Base-by-base conservation (phyloP, 2,113 vertebrate genomes). In the Dipodomys stephensi region DNA sequence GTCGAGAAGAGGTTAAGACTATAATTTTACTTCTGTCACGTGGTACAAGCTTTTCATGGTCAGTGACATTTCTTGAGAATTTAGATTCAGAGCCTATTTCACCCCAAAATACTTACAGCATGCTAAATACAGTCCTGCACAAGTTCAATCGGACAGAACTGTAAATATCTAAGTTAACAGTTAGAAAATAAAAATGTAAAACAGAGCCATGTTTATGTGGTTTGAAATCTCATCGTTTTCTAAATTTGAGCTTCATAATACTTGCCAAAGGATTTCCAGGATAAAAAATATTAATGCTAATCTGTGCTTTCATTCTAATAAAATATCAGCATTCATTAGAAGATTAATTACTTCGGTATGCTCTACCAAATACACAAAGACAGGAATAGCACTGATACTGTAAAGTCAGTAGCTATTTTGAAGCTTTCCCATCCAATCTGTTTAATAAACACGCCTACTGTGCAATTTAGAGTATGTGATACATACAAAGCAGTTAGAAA, bases 401-500 rank as follows among this genome's bases (percentile, higher is more conserved):
- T 90, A 94, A 97, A 96, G 96, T 98, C 89, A 96, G 98, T 98
- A 96, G 97, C 96, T 97, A 94, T 96, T 92, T 97, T 76, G 68
- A 96, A 96, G 92, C 95, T 91, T 83, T 95, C 97, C 96, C 97
- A 96, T 96, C 95, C 96, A 93, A 96, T 98, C 97, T 97, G 97
- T 98, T 98, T 97, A 97, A 97, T 97, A 98, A 98, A 98, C 97
- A 98, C 97, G 93, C 97, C 98, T 98, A 98, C 97, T 98, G 98
- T 98, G 98, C 97, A 98, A 97, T 97, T 98, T 97, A 93, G 98
- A 98, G 97, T 98, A 98, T 96, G 98, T 96, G 97, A 96, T 98
- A 98, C 98, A 97, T 97, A 98, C 98, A 98, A 98, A 98, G 98
- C 98, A 98, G 97, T 98, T 98, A 98, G 98, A 98, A 98, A 98